phyloP scores from a whole-genome alignment of 2,888 invertebrate species.

The Andrena fulva region DNA sequence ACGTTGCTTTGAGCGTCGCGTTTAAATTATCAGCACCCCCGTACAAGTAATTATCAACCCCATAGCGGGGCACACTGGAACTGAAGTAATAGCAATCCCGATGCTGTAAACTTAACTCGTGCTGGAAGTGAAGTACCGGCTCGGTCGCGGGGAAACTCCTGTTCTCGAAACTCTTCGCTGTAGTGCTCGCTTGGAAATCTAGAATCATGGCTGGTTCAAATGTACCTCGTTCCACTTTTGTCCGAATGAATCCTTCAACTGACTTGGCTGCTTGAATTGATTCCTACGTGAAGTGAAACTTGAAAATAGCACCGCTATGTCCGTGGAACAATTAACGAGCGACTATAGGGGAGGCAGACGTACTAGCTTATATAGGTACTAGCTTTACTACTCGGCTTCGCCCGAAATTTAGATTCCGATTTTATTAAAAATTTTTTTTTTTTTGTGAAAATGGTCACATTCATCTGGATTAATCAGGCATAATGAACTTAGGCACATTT shows the following conservation, averaged over 20 bases:
- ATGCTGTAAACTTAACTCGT: slow-evolving; percentile 40
- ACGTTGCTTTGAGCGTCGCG: not conserved
- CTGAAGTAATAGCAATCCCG: slow-evolving; percentile 32
- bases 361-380: no score
- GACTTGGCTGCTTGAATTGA: not conserved
- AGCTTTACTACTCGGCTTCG: no score
- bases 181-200: slow-evolving; percentile 23
- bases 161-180: slow-evolving; percentile 24
- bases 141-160: slow-evolving; percentile 10
- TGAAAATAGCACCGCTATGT: not conserved
- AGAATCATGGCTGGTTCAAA: slow-evolving; percentile 28
- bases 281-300: not conserved
- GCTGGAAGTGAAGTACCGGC: slow-evolving; percentile 24
- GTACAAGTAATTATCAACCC: slow-evolving; percentile 45
- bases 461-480: no score
- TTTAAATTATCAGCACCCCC: slow-evolving; percentile 37
- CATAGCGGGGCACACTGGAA: slow-evolving; percentile 14
- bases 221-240: slow-evolving; percentile 7
- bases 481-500: no score
- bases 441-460: no score
- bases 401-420: no score
- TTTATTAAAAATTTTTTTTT: no score
- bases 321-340: no score
- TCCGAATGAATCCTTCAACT: slow-evolving; percentile 21
- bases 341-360: no score